Evolutionary conservation across 2,797 vertebrate species (phyloP), one percentile per base, ranked within the genome.

Genomic region (Arrhamphus sclerolepis): DNA sequence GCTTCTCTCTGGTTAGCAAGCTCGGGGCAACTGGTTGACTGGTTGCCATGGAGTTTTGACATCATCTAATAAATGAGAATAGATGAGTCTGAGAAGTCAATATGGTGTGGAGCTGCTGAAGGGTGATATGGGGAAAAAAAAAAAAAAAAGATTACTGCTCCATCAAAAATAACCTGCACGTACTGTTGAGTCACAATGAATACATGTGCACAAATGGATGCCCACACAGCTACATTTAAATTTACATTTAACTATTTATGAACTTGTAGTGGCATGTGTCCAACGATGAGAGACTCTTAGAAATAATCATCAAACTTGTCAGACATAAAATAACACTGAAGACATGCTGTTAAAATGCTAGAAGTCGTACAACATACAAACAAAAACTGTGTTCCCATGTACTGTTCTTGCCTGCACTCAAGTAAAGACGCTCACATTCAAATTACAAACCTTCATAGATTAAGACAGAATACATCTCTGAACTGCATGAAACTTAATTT

Each of bases 21-120:
- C 85, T 80, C 47, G 41, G 60, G 81, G 84, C 77, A 73, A 80
- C 72, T 72, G 68, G 72, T 78, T 58, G 65, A 83, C 64, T 76
- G 80, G 87, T 87, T 90, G 82, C 86, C 82, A 90, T 86, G 84
- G 89, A 87, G 81, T 88, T 89, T 86, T 89, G 87, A 89, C 84
- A 91, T 87, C 67, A 86, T 88, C 86, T 91, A 72, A 85, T 82
- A 84, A 84, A 90, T 84, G 77, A 87, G 71, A 90, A 90, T 88
- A 88, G 87, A 91, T 89, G 84, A 89, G 80, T 85, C 80, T 83
- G 74, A 74, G 81, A 86, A 86, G 84, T 91, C 83, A 86, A 86
- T 85, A 87, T 80, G 79, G 81, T 65, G 74, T 70, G 72, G 64
- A 70, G 76, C 75, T 71, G 80, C 84, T 80, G 83, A 87, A 75